Evolutionary conservation across 1,140 invertebrate genomes (phyloP).

Genomic region (Mycetomoellerius zeteki): DNA sequence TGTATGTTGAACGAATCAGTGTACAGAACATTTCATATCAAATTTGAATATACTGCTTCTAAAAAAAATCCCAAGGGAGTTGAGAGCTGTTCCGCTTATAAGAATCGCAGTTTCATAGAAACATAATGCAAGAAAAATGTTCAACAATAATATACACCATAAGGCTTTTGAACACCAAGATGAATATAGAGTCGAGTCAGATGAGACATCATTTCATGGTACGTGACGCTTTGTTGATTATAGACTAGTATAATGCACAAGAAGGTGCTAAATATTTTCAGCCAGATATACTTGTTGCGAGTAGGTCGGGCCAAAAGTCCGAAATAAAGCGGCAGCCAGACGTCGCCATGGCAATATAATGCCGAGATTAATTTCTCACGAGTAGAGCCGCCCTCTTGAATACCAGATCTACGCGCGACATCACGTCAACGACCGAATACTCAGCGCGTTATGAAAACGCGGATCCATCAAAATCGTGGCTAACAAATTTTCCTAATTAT

Average conservation of each 20-base stretch:
- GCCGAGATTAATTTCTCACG: slow-evolving; percentile 79
- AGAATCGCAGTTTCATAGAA: not conserved
- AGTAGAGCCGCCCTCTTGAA: slow-evolving; percentile 62
- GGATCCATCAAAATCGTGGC: not conserved
- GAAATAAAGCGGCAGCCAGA: slow-evolving; percentile 78
- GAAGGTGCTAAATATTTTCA: slow-evolving; percentile 67
- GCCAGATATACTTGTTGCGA: slow-evolving; percentile 77
- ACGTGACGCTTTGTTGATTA: slow-evolving; percentile 44
- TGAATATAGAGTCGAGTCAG: slow-evolving; percentile 8
- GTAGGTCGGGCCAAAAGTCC: slow-evolving; percentile 75
- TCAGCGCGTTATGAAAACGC: not conserved
- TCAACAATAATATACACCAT: not conserved
- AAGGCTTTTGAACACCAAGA: not conserved
- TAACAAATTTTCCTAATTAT: not conserved
- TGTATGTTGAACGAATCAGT: not conserved
- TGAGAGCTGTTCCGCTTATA: not conserved
- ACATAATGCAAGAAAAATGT: not conserved
- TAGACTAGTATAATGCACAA: not conserved
- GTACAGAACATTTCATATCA: not conserved
- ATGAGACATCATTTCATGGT: slow-evolving; percentile 40
- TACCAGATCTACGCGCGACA: slow-evolving; percentile 53
- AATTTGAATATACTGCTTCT: not conserved
- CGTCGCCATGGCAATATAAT: slow-evolving; percentile 77
- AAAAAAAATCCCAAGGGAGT: not conserved
- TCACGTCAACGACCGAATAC: slow-evolving; percentile 67